Conservation (phyloP, 1,140 invertebrate species). For the Alviniconcha marisindica region DNA sequence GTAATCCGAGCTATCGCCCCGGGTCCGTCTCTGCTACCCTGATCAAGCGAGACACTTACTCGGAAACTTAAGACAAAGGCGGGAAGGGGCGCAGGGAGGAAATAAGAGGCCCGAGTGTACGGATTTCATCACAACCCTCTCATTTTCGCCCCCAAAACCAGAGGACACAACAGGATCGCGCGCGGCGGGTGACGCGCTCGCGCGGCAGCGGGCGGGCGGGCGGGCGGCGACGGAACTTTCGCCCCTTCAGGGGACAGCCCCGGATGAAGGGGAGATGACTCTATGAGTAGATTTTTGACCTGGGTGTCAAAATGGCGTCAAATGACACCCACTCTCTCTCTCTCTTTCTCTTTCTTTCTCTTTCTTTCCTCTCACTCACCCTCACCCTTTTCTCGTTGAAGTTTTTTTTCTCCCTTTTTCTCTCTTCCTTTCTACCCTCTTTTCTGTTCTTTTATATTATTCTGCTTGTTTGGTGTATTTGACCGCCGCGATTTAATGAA, state of each 20-base stretch:
- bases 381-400: no score
- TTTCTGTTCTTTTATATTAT: background rate
- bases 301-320: slow-evolving; percentile 28
- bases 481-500: no score
- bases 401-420: no score
- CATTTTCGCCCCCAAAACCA: slow-evolving; percentile 21
- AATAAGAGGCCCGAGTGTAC: background rate
- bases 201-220: no score
- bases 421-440: background rate
- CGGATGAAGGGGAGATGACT: slow-evolving; percentile 16
- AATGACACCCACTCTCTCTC: background rate
- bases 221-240: background rate
- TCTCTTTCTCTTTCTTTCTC: no score
- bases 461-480: background rate
- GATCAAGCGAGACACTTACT: no score
- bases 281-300: slow-evolving; percentile 27
- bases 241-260: slow-evolving; percentile 19
- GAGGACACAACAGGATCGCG: slow-evolving; percentile 15
- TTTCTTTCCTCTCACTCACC: no score
- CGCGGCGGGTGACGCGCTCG: slow-evolving; percentile 17
- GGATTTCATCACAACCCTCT: slow-evolving; percentile 25
- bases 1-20: slow-evolving; percentile 1
- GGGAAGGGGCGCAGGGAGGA: background rate
- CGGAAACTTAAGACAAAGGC: slow-evolving; percentile 15
- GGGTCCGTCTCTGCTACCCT: background rate